phyloP scores from a whole-genome alignment of 2,797 vertebrate species.

The Notolepis coatsorum region DNA sequence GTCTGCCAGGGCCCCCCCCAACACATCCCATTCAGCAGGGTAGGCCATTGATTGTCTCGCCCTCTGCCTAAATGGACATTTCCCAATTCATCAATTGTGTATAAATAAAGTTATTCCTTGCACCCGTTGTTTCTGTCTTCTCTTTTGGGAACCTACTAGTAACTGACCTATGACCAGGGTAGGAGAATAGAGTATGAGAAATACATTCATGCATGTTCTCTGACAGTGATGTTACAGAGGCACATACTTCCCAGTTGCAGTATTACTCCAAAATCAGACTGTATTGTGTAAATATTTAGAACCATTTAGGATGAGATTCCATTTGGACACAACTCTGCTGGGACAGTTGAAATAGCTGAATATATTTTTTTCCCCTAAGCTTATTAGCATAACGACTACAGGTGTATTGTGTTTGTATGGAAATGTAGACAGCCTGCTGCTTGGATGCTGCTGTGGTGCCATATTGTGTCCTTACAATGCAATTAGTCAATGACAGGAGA shows the following conservation, averaged over 20 bases:
- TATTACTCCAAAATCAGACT: neutral
- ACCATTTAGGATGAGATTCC: no score
- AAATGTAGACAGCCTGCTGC: conserved; percentile 19
- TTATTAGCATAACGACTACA: conserved; percentile 9
- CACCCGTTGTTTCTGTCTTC: no score
- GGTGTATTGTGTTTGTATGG: neutral
- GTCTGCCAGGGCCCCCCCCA: no score
- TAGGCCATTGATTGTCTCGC: no score
- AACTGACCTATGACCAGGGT: no score
- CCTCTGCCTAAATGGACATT: no score
- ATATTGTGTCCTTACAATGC: conserved; percentile 16
- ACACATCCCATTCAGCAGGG: no score
- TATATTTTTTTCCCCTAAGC: neutral
- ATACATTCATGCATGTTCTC: neutral
- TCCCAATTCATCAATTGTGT: no score
- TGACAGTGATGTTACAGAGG: neutral
- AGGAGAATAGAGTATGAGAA: no score
- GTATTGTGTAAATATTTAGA: no score
- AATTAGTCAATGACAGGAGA: conserved; percentile 12
- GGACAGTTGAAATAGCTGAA: neutral
- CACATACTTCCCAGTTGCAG: neutral
- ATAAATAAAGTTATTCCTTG: no score
- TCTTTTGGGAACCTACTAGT: no score
- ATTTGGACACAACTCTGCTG: neutral
- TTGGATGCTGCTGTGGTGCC: neutral